These are phyloP conservation scores for Engraulis encrasicolus DNA, from an alignment of 2,113 vertebrate species.

Conservation along the genomic window DNA sequence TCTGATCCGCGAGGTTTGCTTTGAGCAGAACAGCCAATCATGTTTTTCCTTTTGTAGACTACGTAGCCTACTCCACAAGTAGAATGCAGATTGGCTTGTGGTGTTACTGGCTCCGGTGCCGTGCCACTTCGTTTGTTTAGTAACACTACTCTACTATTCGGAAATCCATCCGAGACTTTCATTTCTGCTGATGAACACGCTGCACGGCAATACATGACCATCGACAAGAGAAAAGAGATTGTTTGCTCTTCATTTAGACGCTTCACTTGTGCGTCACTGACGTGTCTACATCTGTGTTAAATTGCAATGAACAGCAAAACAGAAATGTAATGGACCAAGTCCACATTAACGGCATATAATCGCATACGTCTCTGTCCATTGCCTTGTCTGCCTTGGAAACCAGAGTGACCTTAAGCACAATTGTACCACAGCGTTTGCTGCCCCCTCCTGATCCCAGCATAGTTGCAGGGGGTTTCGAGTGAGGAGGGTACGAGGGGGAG, in stretches of 20 bases:
- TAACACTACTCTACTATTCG: no score
- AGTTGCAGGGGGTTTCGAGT: conserved; percentile 15
- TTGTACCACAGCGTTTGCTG: conserved; percentile 61
- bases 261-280: no score
- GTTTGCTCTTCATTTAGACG: no score
- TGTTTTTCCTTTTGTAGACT: not conserved
- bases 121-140: no score
- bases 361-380: conserved; percentile 59
- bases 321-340: conserved; percentile 19
- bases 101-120: no score
- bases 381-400: conserved; percentile 30
- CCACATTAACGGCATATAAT: conserved; percentile 34
- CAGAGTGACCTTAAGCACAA: conserved; percentile 65
- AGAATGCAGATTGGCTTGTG: not conserved
- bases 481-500: conserved; percentile 45
- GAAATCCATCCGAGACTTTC: no score
- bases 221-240: no score
- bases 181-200: no score
- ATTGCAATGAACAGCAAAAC: not conserved
- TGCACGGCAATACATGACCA: no score
- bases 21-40: not conserved
- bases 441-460: conserved; percentile 57
- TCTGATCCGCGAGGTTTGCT: not conserved
- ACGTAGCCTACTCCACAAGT: not conserved
- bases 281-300: not conserved